Conservation (phyloP, 1,140 invertebrate genomes). For the Bombyx mori region DNA sequence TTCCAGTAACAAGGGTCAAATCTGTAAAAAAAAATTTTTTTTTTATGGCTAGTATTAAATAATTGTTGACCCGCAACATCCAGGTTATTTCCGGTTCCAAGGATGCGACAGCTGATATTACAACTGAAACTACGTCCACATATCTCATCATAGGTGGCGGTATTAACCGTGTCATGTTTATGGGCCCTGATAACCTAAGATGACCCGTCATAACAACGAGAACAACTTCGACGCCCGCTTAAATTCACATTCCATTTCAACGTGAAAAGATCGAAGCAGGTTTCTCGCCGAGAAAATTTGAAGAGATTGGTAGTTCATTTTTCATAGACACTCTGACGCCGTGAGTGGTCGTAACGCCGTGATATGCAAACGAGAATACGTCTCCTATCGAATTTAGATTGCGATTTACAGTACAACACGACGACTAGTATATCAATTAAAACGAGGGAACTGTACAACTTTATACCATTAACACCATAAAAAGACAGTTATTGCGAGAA, state of each 20-base stretch:
- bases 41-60: too few relatives aligned
- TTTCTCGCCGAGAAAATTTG: slow-evolving; percentile 38
- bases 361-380: slow-evolving; percentile 29
- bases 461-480: slow-evolving; percentile 69
- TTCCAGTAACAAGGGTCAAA: too few relatives aligned
- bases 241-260: neutral
- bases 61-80: too few relatives aligned
- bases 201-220: too few relatives aligned
- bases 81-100: too few relatives aligned
- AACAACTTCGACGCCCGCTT: too few relatives aligned
- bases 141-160: too few relatives aligned
- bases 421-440: slow-evolving; percentile 56
- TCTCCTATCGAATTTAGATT: slow-evolving; percentile 12
- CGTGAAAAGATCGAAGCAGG: slow-evolving; percentile 19
- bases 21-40: too few relatives aligned
- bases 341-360: slow-evolving; percentile 2
- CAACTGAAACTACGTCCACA: too few relatives aligned
- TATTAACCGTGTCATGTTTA: too few relatives aligned
- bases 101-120: too few relatives aligned
- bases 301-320: slow-evolving; percentile 53
- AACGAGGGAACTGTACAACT: slow-evolving; percentile 56
- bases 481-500: slow-evolving; percentile 70
- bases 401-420: slow-evolving; percentile 22
- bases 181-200: too few relatives aligned
- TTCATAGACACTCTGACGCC: slow-evolving; percentile 39